These are phyloP conservation scores for Onthophagus sagittarius DNA, from an alignment of 2,888 invertebrate genomes.

Conservation along the genomic window DNA sequence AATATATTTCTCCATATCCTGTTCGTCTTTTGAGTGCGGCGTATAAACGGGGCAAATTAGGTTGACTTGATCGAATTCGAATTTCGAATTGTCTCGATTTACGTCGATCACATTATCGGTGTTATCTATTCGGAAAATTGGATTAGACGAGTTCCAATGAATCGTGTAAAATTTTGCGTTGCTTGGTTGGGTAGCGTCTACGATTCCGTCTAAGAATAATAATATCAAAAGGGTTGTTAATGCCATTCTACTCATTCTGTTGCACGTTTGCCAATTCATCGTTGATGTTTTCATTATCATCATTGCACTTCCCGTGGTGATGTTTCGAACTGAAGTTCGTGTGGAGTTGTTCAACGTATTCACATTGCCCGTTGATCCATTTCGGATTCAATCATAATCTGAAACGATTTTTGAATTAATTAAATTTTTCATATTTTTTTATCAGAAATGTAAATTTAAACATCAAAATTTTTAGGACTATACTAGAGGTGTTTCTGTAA, in stretches of 20 bases:
- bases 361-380: no score
- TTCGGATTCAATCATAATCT: no score
- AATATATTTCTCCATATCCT: conserved; percentile 91
- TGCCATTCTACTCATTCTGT: conserved; percentile 25
- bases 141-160: conserved; percentile 50
- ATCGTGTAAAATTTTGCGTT: conserved; percentile 49
- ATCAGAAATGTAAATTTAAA: no score
- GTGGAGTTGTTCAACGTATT: neutral
- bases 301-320: conserved; percentile 17
- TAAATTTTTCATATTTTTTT: no score
- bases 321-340: neutral
- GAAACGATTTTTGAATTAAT: no score
- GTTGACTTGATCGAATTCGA: conserved; percentile 94
- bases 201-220: conserved; percentile 39
- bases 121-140: conserved; percentile 88
- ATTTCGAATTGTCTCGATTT: conserved; percentile 84
- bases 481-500: no score
- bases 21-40: conserved; percentile 80
- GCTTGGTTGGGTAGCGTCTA: conserved; percentile 44
- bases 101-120: conserved; percentile 96
- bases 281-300: conserved; percentile 1
- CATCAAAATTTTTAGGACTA: no score
- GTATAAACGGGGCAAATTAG: conserved; percentile 92
- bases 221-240: conserved; percentile 39
- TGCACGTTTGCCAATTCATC: conserved; percentile 34